Evolutionary conservation across 2,797 vertebrate species (phyloP).

Genomic region (Sphaeramia orbicularis): DNA sequence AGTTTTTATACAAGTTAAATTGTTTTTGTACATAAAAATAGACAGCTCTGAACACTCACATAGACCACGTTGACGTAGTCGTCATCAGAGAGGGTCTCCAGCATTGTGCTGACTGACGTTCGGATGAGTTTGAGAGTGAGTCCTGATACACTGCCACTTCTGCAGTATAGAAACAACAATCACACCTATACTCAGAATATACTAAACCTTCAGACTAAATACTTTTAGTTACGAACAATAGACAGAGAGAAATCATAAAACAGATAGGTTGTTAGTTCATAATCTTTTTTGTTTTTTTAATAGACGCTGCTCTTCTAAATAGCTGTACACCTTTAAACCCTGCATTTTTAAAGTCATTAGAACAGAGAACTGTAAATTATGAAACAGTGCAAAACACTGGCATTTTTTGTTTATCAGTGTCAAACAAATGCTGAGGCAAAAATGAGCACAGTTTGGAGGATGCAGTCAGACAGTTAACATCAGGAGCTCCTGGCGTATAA

Average conservation of each 20-base stretch:
- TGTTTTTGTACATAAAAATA: no score
- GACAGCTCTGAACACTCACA: constrained; percentile 85
- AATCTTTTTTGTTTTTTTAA: no score
- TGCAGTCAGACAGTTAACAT: constrained; percentile 33
- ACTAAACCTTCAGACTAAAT: no score
- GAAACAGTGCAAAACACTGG: constrained; percentile 9
- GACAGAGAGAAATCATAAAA: no score
- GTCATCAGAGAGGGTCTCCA: constrained; percentile 96
- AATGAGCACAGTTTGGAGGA: constrained; percentile 15
- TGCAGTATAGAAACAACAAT: constrained; percentile 55
- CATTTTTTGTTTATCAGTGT: constrained; percentile 43
- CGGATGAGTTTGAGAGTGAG: constrained; percentile 94
- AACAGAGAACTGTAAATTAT: constrained; percentile 19
- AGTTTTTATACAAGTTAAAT: background rate
- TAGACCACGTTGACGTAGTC: constrained; percentile 97
- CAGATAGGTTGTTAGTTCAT: no score
- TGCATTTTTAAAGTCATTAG: no score
- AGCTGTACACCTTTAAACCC: no score
- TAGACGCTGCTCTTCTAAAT: no score
- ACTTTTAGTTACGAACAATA: no score
- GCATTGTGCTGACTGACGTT: constrained; percentile 93
- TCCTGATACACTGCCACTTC: constrained; percentile 97
- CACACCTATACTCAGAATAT: no score
- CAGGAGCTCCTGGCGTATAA: constrained; percentile 30
- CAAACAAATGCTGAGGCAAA: constrained; percentile 12